Conservation (phyloP, 2,113 vertebrate species). For the Phaethon lepturus region DNA sequence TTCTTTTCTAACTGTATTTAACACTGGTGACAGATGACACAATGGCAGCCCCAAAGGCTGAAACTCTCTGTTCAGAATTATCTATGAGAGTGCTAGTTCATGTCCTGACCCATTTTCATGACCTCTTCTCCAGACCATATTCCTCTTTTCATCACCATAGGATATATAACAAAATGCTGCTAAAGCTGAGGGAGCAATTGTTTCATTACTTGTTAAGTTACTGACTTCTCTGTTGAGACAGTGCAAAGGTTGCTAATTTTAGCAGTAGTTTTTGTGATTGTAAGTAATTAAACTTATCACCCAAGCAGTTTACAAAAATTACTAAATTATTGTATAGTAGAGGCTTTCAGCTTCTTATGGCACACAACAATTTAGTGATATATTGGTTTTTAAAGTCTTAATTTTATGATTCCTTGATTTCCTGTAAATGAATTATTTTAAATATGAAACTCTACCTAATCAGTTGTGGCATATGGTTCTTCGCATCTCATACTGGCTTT, state of each 20-base stretch:
- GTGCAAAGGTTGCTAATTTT: background rate
- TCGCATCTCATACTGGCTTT: background rate
- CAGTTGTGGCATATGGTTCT: background rate
- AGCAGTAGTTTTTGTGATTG: background rate
- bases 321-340: background rate
- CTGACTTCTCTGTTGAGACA: background rate
- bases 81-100: background rate
- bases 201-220: background rate
- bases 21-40: background rate
- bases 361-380: background rate
- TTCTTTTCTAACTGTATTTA: background rate
- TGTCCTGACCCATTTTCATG: background rate
- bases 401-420: background rate
- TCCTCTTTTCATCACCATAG: background rate
- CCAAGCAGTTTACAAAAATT: background rate
- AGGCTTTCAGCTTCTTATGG: background rate
- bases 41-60: background rate
- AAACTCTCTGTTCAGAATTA: background rate
- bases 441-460: background rate
- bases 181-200: background rate
- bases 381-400: background rate
- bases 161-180: background rate
- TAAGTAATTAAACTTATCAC: background rate
- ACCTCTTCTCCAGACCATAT: background rate
- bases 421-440: background rate